Percentiles rank a stretch among this genome's conserved stretches.
phyloP scores from a whole-genome alignment of 2,888 invertebrate genomes.

The Cryptocephalus primarius region DNA sequence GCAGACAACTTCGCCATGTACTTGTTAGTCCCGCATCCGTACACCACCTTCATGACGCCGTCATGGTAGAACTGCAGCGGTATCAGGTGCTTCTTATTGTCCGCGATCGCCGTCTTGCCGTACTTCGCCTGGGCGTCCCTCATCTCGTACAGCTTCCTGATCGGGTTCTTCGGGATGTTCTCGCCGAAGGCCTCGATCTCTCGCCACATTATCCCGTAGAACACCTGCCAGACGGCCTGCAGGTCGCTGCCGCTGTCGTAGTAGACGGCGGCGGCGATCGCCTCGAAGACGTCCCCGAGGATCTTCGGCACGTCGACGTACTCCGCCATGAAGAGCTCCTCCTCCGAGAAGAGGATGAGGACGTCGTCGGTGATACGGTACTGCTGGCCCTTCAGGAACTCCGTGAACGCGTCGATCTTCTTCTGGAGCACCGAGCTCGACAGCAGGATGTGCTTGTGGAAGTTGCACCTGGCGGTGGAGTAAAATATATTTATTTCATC shows the following conservation, averaged over 20 bases:
- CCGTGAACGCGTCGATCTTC: conserved; percentile 51
- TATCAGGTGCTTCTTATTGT: conserved; percentile 41
- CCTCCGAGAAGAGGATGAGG: conserved; percentile 53
- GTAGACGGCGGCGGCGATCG: conserved; percentile 82
- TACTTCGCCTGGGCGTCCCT: conserved; percentile 67
- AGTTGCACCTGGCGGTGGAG: conserved; percentile 35
- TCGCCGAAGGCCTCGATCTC: conserved; percentile 74
- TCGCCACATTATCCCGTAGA: conserved; percentile 73
- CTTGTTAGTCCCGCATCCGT: conserved; percentile 63
- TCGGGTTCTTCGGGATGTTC: conserved; percentile 80
- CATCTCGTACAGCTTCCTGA: conserved; percentile 76
- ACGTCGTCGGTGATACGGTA: conserved; percentile 57
- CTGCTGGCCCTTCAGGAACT: conserved; percentile 49
- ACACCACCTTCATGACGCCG: conserved; percentile 46
- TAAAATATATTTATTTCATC: no score
- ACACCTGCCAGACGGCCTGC: conserved; percentile 66
- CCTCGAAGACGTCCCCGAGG: conserved; percentile 89
- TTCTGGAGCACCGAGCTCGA: conserved; percentile 42
- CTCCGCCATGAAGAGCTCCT: conserved; percentile 47
- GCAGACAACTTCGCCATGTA: conserved; percentile 67
- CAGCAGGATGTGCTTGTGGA: conserved; percentile 63
- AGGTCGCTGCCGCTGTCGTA: conserved; percentile 70
- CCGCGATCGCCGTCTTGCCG: conserved; percentile 38
- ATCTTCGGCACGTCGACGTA: conserved; percentile 88
- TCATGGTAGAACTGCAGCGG: conserved; percentile 50